Evolutionary conservation across 2,113 vertebrate species (phyloP).

Genomic region (Oreochromis niloticus): DNA sequence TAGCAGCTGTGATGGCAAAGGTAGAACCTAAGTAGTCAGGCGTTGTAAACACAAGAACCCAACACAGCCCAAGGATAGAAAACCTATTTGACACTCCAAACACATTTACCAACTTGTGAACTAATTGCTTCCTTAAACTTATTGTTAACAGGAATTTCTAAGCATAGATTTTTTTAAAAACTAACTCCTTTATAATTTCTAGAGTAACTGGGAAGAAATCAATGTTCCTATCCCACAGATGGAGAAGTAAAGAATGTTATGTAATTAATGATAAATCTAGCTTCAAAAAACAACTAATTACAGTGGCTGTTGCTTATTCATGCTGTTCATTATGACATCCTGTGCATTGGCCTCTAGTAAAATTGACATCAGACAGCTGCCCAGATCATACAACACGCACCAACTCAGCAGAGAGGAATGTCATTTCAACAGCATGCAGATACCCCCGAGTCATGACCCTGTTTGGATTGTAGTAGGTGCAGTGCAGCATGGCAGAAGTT

Average conservation of each 20-base stretch:
- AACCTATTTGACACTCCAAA: neutral
- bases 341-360: conserved; percentile 13
- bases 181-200: neutral
- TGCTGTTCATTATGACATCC: conserved; percentile 25
- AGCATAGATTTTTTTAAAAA: neutral
- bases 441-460: conserved; percentile 60
- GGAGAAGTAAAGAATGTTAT: neutral
- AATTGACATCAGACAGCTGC: conserved; percentile 57
- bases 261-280: conserved; percentile 8
- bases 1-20: neutral
- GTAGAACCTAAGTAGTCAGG: neutral
- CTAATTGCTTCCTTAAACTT: neutral
- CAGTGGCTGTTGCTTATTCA: neutral
- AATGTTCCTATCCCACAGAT: neutral
- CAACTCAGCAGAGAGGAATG: conserved; percentile 23
- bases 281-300: conserved; percentile 1
- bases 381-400: conserved; percentile 23
- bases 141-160: neutral
- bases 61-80: neutral
- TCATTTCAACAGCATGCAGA: conserved; percentile 54
- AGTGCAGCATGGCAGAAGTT: conserved; percentile 58
- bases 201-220: neutral
- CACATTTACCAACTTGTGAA: neutral
- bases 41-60: neutral
- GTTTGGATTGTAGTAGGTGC: conserved; percentile 59